phyloP scores from a whole-genome alignment of 2,888 invertebrate species.

The Epinotia brunnichana region DNA sequence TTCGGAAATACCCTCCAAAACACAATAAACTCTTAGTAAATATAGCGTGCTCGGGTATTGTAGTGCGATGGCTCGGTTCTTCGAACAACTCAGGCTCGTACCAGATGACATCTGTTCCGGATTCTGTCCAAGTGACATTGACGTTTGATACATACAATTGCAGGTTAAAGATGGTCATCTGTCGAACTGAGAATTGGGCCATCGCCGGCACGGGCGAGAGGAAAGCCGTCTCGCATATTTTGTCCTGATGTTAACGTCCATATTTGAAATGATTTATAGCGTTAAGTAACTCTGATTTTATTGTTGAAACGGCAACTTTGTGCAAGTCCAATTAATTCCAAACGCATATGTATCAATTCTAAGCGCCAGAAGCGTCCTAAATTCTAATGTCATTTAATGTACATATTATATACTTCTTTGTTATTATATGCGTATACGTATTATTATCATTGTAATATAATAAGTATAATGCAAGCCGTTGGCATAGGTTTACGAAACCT shows the following conservation, averaged over 20 bases:
- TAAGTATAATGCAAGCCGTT: slow-evolving; percentile 51
- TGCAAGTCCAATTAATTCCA: slow-evolving; percentile 56
- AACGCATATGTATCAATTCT: slow-evolving; percentile 40
- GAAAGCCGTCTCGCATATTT: slow-evolving; percentile 77
- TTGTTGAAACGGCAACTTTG: slow-evolving; percentile 56
- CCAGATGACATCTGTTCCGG: background rate
- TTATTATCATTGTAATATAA: slow-evolving; percentile 51
- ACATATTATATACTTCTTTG: slow-evolving; percentile 62
- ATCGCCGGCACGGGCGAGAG: slow-evolving; percentile 61
- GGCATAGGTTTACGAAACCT: slow-evolving; percentile 71
- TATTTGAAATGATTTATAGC: slow-evolving; percentile 79
- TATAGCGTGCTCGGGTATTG: slow-evolving; percentile 70
- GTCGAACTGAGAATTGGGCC: background rate
- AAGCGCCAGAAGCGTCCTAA: slow-evolving; percentile 59
- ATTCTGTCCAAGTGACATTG: background rate
- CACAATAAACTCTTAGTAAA: slow-evolving; percentile 76
- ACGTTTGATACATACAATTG: background rate
- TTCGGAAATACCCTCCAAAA: slow-evolving; percentile 77
- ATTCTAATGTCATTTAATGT: slow-evolving; percentile 55
- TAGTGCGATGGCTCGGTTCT: slow-evolving; percentile 44
- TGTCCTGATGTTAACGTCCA: slow-evolving; percentile 82
- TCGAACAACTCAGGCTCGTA: background rate
- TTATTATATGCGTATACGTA: slow-evolving; percentile 70
- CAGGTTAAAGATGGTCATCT: background rate
- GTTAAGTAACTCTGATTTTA: slow-evolving; percentile 75